A percentile compares a stretch with the other conserved stretches of the same genome.
phyloP scores from a whole-genome alignment of 2,888 invertebrate species.

The Platerodrilus igneus region DNA sequence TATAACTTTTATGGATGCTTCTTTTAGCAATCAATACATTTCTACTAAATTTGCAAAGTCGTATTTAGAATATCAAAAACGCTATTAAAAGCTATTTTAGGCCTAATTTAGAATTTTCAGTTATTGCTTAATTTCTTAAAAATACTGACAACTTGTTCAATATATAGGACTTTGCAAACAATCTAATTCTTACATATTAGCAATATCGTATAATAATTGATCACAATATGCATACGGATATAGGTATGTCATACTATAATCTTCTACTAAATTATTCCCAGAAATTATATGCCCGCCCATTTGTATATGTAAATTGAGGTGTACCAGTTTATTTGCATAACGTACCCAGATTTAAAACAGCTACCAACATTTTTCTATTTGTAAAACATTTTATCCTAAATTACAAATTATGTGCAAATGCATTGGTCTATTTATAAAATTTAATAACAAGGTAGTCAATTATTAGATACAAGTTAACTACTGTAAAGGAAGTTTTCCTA shows the following conservation, averaged over 20 bases:
- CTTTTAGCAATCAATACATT: slow-evolving; percentile 13
- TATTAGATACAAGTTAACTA: too few species aligned
- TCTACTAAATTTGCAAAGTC: slow-evolving; percentile 22
- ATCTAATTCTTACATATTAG: slow-evolving; percentile 17
- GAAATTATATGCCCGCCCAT: too few species aligned
- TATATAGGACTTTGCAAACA: slow-evolving; percentile 19
- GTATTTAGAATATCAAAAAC: slow-evolving; percentile 8
- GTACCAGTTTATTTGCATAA: too few species aligned
- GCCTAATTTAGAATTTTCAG: slow-evolving; percentile 20
- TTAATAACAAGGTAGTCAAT: too few species aligned
- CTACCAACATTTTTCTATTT: too few species aligned
- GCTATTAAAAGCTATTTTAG: slow-evolving; percentile 12
- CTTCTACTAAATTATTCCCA: too few species aligned
- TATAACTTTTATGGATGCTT: slow-evolving; percentile 13
- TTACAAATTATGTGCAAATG: too few species aligned
- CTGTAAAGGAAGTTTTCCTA: too few species aligned
- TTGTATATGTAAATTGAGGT: too few species aligned
- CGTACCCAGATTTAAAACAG: too few species aligned
- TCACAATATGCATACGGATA: slow-evolving; percentile 25
- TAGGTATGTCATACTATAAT: slow-evolving; percentile 26
- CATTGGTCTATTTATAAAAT: too few species aligned
- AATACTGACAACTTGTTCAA: slow-evolving; percentile 11
- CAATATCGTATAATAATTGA: slow-evolving; percentile 19
- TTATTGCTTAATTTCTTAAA: slow-evolving; percentile 12
- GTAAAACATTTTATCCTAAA: too few species aligned